Base-by-base conservation (phyloP, 2,113 vertebrate species). In the Trinectes maculatus region DNA sequence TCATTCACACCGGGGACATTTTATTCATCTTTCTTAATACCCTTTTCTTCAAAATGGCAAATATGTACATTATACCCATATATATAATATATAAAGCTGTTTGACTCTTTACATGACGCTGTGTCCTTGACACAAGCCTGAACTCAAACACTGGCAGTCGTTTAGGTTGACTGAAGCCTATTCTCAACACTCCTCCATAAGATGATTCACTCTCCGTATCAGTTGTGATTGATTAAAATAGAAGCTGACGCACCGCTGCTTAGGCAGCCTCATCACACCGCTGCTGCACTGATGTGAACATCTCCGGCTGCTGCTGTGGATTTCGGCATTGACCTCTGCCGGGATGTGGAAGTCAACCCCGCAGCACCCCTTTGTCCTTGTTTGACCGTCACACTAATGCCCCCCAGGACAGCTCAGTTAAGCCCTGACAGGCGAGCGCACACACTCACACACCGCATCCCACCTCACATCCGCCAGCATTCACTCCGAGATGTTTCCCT, bases 251-350 rank as follows among this genome's bases (percentile, higher is more conserved):
- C 72, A 33, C 72, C 25, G 11, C 26, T 6, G 36, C 18, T 44
- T 26, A 16, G 63, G 43, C 36, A 61, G 57, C 62, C 51, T 76
- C 61, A 34, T 64, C 77, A n/a, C 61, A 11, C 62, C 26, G 64
- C 75, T 36, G 63, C 74, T 34, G 74, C 78, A 63, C 65, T 51
- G 80, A 77, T 43, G 75, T 71, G 54, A 78, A 71, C 81, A 36
- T 82, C 83, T 84, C 51, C 29, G 56, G 55, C 70, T 77, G 74
- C 67, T 3, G 71, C 83, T 81, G 87, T 82, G 47, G 72, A 79
- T 87, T 88, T 84, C 80, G 79, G 60, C 79, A 3, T 39, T 89
- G 87, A 90, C 90, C 90, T 90, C 82, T 74, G 83, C 79, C 9
- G 53, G 46, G 70, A 67, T 13, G 44, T 80, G 83, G 74, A 82